A percentile compares a stretch with the other conserved stretches of the same genome.
phyloP scores from a whole-genome alignment of 2,888 invertebrate species.

The Rhynchonema sp. region DNA sequence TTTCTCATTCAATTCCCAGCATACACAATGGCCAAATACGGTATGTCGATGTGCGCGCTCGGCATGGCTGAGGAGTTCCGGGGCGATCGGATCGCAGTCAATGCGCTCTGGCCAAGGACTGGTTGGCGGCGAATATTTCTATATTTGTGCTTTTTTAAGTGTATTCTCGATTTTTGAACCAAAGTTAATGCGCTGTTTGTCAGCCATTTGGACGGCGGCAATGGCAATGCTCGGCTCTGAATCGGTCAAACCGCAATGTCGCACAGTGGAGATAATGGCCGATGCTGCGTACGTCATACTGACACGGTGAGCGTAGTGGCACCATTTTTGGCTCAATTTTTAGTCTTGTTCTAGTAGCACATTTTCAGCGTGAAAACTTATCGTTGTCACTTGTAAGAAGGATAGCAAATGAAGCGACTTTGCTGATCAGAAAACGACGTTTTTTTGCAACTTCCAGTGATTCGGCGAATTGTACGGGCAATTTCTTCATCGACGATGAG shows the following conservation, averaged over 20 bases:
- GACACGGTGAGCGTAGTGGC: too few relatives aligned
- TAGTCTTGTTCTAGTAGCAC: too few relatives aligned
- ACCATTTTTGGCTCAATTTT: too few relatives aligned
- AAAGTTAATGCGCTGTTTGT: too few relatives aligned
- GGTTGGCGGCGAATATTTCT: slow-evolving; percentile 6
- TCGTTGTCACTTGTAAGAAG: too few relatives aligned
- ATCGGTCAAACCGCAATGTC: slow-evolving; percentile 9
- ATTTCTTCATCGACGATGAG: slow-evolving; percentile 80
- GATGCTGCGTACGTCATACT: slow-evolving; percentile 72
- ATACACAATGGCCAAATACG: slow-evolving; percentile 95
- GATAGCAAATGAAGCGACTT: too few relatives aligned
- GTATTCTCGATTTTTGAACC: too few relatives aligned
- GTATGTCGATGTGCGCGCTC: slow-evolving; percentile 70
- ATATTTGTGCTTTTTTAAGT: not conserved
- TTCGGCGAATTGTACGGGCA: slow-evolving; percentile 40
- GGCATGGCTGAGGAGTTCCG: slow-evolving; percentile 84
- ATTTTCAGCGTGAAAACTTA: too few relatives aligned
- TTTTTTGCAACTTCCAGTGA: not conserved
- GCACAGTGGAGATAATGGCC: slow-evolving; percentile 29
- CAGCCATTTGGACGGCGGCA: slow-evolving; percentile 78
- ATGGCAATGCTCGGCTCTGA: slow-evolving; percentile 41
- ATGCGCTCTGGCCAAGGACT: slow-evolving; percentile 75
- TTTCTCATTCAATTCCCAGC: slow-evolving; percentile 37
- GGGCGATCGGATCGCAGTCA: slow-evolving; percentile 62
- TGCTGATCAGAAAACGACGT: too few relatives aligned